A percentile compares a stretch with the other conserved stretches of the same genome.
phyloP scores from a whole-genome alignment of 2,797 vertebrate genomes.

The Syndactyla subalaris region DNA sequence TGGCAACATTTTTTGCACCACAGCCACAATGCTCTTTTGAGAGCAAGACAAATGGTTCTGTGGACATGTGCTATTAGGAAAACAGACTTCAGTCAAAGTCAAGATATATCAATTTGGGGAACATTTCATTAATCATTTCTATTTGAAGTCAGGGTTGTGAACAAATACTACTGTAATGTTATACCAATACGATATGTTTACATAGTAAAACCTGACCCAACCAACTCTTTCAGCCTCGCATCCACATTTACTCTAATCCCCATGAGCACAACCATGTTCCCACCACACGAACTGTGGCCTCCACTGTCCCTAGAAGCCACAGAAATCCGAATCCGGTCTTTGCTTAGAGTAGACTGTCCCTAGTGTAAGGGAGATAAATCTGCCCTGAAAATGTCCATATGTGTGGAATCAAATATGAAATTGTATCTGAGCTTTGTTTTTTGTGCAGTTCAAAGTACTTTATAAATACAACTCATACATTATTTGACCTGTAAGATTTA shows the following conservation, averaged over 20 bases:
- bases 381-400: neutral
- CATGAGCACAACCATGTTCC: neutral
- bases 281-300: neutral
- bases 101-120: neutral
- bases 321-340: neutral
- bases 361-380: neutral
- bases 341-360: neutral
- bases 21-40: neutral
- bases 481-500: neutral
- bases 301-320: neutral
- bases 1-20: neutral
- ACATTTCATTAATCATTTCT: neutral
- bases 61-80: neutral
- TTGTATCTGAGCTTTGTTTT: neutral
- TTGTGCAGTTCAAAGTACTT: neutral
- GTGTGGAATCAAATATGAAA: neutral
- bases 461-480: neutral
- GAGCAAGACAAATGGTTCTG: neutral
- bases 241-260: neutral
- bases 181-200: neutral
- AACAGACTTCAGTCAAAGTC: slow-evolving; percentile 15
- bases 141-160: neutral
- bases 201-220: neutral
- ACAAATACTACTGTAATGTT: neutral
- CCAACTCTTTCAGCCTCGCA: neutral